Conservation (phyloP, 2,113 vertebrate genomes). For the Oreamnos americanus region DNA sequence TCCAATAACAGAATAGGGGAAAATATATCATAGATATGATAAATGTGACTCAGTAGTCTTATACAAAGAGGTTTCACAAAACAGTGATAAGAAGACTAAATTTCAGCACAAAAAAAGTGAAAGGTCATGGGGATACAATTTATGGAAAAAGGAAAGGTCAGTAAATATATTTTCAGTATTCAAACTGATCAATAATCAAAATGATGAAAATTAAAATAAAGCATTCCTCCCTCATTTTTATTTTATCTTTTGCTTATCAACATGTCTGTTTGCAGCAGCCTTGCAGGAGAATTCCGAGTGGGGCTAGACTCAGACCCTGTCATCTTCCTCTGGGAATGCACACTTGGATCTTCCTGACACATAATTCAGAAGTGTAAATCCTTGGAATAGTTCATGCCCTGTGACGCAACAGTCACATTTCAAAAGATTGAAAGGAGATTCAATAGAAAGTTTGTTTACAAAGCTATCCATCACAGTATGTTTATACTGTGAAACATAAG, state of each 20-base stretch:
- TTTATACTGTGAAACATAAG: background rate
- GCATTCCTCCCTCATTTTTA: too few relatives aligned
- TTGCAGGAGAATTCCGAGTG: background rate
- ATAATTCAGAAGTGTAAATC: background rate
- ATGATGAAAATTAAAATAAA: background rate
- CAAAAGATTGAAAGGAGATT: background rate
- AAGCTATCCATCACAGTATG: background rate
- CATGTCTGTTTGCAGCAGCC: background rate
- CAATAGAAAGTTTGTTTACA: background rate
- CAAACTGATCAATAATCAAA: background rate
- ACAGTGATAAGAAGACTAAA: background rate
- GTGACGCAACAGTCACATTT: background rate
- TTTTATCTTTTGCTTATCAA: background rate
- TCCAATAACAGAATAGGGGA: background rate
- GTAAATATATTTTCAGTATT: background rate
- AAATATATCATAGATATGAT: background rate
- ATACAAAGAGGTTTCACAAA: background rate
- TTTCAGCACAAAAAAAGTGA: background rate
- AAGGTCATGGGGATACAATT: background rate
- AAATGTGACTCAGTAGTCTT: background rate
- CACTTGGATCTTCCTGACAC: background rate
- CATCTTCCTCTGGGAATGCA: too few relatives aligned
- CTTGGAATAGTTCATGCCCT: background rate
- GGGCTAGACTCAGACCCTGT: background rate
- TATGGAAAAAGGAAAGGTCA: background rate